A percentile compares a stretch with the other conserved stretches of the same genome.
These are phyloP conservation scores for Bilobella aurantiaca DNA, from an alignment of 1,140 invertebrate genomes.

Conservation along the genomic window DNA sequence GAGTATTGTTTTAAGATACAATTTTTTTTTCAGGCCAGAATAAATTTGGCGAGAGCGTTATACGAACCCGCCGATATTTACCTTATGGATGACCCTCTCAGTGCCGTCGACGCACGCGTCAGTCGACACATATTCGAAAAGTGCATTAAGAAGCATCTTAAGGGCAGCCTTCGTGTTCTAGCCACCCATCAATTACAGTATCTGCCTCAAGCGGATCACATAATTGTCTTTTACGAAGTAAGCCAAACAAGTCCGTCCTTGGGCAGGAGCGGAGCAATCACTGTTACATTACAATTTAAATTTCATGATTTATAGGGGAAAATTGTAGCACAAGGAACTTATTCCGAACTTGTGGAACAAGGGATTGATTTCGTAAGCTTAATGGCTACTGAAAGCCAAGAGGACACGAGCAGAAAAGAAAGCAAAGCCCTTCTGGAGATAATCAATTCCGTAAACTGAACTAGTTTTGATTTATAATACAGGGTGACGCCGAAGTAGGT, in stretches of 20 bases:
- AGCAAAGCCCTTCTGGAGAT: not conserved
- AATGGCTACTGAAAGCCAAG: constrained; percentile 40
- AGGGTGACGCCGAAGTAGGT: too few relatives aligned
- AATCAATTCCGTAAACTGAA: too few relatives aligned
- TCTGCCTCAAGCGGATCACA: constrained; percentile 33
- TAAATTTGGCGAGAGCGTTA: constrained; percentile 50
- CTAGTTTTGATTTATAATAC: too few relatives aligned
- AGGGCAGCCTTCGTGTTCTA: constrained; percentile 39
- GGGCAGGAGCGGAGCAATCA: not conserved
- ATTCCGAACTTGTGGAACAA: constrained; percentile 46
- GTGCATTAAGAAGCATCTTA: constrained; percentile 38
- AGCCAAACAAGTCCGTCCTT: not conserved
- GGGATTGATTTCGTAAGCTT: constrained; percentile 56
- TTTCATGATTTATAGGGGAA: constrained; percentile 34
- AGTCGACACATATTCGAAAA: constrained; percentile 45
- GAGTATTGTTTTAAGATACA: too few relatives aligned
- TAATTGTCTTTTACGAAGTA: constrained; percentile 33
- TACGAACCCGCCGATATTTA: constrained; percentile 48
- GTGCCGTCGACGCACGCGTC: constrained; percentile 46
- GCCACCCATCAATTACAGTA: constrained; percentile 43
- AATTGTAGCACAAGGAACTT: constrained; percentile 49
- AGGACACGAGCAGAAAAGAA: constrained; percentile 11
- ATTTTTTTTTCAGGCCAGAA: constrained; percentile 51
- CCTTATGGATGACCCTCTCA: constrained; percentile 47
- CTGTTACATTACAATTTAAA: too few relatives aligned